Evolutionary conservation across 2,888 invertebrate species (phyloP).

Genomic region (Cryptophagus acutangulus): DNA sequence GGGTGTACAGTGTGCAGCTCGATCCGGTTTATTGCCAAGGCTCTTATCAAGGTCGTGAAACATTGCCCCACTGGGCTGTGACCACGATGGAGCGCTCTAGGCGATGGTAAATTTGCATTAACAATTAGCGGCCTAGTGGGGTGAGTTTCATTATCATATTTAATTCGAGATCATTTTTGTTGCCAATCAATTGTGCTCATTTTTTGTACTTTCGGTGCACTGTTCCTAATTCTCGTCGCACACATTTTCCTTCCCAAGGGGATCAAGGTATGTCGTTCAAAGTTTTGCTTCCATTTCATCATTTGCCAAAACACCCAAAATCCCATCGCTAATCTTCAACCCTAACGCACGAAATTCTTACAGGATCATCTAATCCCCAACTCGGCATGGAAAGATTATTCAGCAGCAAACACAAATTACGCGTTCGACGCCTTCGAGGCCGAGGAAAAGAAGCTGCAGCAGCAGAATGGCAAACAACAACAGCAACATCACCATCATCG

Average conservation of each 20-base stretch:
- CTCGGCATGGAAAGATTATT: slow-evolving; percentile 86
- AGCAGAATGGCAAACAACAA: slow-evolving; percentile 21
- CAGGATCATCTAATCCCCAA: slow-evolving; percentile 80
- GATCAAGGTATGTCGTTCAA: too few relatives aligned
- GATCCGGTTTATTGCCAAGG: slow-evolving; percentile 41
- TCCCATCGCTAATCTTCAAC: not conserved
- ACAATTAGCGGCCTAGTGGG: slow-evolving; percentile 38
- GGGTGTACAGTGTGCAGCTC: slow-evolving; percentile 46
- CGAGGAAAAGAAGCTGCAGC: slow-evolving; percentile 66
- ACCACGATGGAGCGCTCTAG: slow-evolving; percentile 37
- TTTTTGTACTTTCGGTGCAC: too few relatives aligned
- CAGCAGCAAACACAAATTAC: slow-evolving; percentile 78
- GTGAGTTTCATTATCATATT: slow-evolving; percentile 38
- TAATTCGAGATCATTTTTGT: too few relatives aligned
- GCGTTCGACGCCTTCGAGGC: slow-evolving; percentile 85
- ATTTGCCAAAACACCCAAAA: too few relatives aligned
- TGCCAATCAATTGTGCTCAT: too few relatives aligned
- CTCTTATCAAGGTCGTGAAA: slow-evolving; percentile 30
- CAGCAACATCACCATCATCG: slow-evolving; percentile 27
- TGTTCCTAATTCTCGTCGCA: too few relatives aligned
- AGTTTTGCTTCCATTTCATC: too few relatives aligned
- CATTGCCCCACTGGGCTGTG: slow-evolving; percentile 40
- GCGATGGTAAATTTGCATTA: slow-evolving; percentile 32
- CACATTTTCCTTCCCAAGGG: too few relatives aligned
- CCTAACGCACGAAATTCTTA: slow-evolving; percentile 12